phyloP scores from a whole-genome alignment of 2,113 vertebrate species.

The Strix aluco region DNA sequence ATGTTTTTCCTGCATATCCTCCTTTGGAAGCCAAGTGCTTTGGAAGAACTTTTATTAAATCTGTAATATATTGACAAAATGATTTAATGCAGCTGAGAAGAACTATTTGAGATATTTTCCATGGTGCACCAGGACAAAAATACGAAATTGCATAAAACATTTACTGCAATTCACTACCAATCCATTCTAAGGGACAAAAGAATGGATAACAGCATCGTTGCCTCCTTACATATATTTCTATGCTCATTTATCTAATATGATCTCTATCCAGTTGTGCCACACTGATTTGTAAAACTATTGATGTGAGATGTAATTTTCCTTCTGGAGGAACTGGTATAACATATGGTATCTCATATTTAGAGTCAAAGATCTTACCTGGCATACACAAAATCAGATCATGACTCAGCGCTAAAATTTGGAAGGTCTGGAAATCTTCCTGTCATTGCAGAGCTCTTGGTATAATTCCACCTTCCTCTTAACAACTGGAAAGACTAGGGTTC shows the following conservation, averaged over 20 bases:
- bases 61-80: conserved; percentile 68
- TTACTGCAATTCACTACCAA: conserved; percentile 57
- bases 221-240: conserved; percentile 59
- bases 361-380: neutral
- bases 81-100: conserved; percentile 62
- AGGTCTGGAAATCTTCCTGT: neutral
- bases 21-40: conserved; percentile 59
- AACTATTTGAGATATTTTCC: conserved; percentile 55
- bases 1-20: conserved; percentile 23
- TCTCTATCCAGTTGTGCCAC: conserved; percentile 48
- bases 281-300: conserved; percentile 1
- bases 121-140: conserved; percentile 25
- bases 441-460: neutral
- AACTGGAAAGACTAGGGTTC: neutral
- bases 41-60: conserved; percentile 66
- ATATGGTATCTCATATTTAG: neutral
- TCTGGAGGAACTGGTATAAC: conserved; percentile 31
- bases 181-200: conserved; percentile 57
- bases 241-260: conserved; percentile 55
- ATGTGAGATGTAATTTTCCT: conserved; percentile 13
- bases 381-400: neutral
- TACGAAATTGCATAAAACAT: conserved; percentile 35
- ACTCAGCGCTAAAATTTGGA: neutral
- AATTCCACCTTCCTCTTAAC: neutral
- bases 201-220: conserved; percentile 44